Evolutionary conservation across 2,797 vertebrate genomes (phyloP).

Genomic region (Mormyrops attenuatus): DNA sequence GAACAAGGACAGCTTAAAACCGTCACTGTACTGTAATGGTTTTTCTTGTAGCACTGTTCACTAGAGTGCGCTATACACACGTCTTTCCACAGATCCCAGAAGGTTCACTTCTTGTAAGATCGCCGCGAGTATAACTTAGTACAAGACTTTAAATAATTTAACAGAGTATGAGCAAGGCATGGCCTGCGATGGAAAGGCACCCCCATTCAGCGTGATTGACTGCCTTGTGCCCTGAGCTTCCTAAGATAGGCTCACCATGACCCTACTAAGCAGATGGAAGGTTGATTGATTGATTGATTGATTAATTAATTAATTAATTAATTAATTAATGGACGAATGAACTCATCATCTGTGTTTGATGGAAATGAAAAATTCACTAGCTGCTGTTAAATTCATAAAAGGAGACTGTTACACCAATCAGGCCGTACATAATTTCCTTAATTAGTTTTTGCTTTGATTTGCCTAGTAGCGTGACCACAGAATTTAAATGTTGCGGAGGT

Average conservation of each 20-base stretch:
- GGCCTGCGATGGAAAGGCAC: neutral
- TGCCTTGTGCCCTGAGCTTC: neutral
- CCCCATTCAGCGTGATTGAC: neutral
- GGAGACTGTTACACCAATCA: neutral
- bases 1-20: too few species aligned
- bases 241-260: neutral
- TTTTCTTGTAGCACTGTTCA: neutral
- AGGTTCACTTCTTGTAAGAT: neutral
- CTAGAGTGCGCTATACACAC: neutral
- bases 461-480: neutral
- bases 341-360: neutral
- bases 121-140: neutral
- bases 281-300: too few species aligned
- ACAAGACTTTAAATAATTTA: neutral
- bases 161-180: neutral
- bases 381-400: conserved; percentile 2
- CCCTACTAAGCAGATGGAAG: neutral
- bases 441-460: neutral
- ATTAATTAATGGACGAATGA: neutral
- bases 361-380: neutral
- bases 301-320: too few species aligned
- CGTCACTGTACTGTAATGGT: neutral
- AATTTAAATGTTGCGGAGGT: neutral
- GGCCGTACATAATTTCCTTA: neutral
- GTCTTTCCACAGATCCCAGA: neutral